Conservation (phyloP, 2,888 invertebrate genomes). For the Operophtera brumata region DNA sequence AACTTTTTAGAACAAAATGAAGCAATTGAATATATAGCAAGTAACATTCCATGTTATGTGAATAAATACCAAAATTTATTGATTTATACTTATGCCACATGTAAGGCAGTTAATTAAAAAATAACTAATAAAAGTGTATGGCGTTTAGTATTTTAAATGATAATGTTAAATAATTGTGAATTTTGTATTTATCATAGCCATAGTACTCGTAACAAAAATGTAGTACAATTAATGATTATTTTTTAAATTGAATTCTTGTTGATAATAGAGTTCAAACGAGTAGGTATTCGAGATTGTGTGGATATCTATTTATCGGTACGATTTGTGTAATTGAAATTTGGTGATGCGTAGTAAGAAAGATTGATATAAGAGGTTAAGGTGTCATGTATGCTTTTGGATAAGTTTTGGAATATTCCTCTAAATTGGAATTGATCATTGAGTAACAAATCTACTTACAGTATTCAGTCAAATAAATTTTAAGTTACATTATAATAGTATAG, state of each 20-base stretch:
- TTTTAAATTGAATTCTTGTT: neutral
- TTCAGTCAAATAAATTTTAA: conserved; percentile 5
- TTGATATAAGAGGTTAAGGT: no score
- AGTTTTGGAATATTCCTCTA: neutral
- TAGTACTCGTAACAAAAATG: neutral
- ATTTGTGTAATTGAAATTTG: neutral
- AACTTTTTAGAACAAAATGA: neutral
- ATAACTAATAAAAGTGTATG: neutral
- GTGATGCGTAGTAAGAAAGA: no score
- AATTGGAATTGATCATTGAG: neutral
- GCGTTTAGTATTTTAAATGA: neutral
- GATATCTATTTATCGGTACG: neutral
- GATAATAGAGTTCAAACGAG: neutral
- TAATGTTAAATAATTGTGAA: neutral
- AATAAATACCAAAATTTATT: neutral
- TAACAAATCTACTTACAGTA: conserved; percentile 10
- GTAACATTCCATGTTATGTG: neutral
- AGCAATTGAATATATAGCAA: neutral
- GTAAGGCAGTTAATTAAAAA: neutral
- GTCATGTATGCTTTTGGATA: neutral
- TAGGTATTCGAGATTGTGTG: neutral
- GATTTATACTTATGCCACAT: neutral
- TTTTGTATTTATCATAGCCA: neutral
- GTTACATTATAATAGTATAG: conserved; percentile 2
- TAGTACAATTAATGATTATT: neutral